These are phyloP conservation scores for Columba janthina DNA, from an alignment of 2,113 vertebrate genomes.

Conservation along the genomic window DNA sequence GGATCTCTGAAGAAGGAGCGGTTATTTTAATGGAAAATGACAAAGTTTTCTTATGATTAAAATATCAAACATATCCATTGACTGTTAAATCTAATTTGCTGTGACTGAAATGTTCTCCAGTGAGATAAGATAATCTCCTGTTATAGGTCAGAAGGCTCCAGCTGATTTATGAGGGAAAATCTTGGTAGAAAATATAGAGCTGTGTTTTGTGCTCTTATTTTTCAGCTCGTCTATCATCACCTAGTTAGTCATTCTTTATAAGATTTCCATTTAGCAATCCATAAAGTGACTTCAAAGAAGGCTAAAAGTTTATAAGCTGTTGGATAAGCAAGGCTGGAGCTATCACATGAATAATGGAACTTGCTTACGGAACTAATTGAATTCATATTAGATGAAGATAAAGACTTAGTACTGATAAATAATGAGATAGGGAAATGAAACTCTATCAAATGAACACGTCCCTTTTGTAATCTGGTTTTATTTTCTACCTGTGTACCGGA, in stretches of 20 bases:
- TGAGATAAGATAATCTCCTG: constrained; percentile 70
- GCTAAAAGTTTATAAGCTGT: constrained; percentile 67
- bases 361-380: constrained; percentile 72
- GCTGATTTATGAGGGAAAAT: constrained; percentile 76
- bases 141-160: constrained; percentile 69
- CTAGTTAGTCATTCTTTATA: constrained; percentile 78
- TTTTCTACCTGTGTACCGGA: not conserved
- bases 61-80: constrained; percentile 68
- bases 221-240: constrained; percentile 77
- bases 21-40: constrained; percentile 59
- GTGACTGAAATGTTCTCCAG: constrained; percentile 69
- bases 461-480: not conserved
- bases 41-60: constrained; percentile 64
- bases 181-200: constrained; percentile 73
- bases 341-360: constrained; percentile 72
- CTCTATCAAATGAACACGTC: not conserved
- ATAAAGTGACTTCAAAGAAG: constrained; percentile 82
- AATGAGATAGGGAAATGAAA: constrained; percentile 26
- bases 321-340: constrained; percentile 50
- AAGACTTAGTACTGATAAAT: constrained; percentile 47
- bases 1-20: not conserved
- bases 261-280: constrained; percentile 72
- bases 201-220: constrained; percentile 73
- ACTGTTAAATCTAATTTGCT: constrained; percentile 72
- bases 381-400: constrained; percentile 69